phyloP scores from a whole-genome alignment of 2,797 vertebrate species.

The Apogon talboti region DNA sequence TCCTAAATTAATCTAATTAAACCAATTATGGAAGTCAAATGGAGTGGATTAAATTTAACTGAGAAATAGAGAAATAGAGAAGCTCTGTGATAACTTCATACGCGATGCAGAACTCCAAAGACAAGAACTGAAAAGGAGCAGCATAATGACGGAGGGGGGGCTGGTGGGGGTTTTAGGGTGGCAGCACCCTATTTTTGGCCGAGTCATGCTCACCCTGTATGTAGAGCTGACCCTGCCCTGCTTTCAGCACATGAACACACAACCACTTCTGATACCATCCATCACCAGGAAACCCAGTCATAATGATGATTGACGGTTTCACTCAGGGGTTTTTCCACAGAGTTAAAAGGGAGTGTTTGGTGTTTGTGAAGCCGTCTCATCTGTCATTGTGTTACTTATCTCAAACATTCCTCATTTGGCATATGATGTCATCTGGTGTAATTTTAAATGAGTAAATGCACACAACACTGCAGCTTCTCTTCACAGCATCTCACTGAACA shows the following conservation, averaged over 20 bases:
- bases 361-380: slow-evolving; percentile 21
- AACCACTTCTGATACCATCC: slow-evolving; percentile 51
- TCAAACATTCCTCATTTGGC: slow-evolving; percentile 6
- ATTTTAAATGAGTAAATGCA: slow-evolving; percentile 16
- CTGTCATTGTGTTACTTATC: slow-evolving; percentile 28
- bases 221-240: slow-evolving; percentile 53
- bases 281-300: slow-evolving; percentile 44
- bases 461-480: not conserved
- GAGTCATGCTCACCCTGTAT: slow-evolving; percentile 56
- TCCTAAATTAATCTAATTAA: slow-evolving; percentile 39
- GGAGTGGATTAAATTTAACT: slow-evolving; percentile 32
- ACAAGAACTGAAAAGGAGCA: not conserved
- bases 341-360: slow-evolving; percentile 27
- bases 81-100: not conserved
- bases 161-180: not conserved
- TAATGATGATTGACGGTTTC: slow-evolving; percentile 54
- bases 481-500: not conserved
- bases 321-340: slow-evolving; percentile 47
- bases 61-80: slow-evolving; percentile 6
- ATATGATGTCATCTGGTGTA: slow-evolving; percentile 13
- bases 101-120: slow-evolving; percentile 13
- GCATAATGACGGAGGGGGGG: slow-evolving; percentile 27
- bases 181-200: slow-evolving; percentile 40
- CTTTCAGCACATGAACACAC: slow-evolving; percentile 39
- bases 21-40: slow-evolving; percentile 29